These are phyloP conservation scores for Sparus aurata DNA, from an alignment of 2,797 vertebrate species.

Conservation along the genomic window DNA sequence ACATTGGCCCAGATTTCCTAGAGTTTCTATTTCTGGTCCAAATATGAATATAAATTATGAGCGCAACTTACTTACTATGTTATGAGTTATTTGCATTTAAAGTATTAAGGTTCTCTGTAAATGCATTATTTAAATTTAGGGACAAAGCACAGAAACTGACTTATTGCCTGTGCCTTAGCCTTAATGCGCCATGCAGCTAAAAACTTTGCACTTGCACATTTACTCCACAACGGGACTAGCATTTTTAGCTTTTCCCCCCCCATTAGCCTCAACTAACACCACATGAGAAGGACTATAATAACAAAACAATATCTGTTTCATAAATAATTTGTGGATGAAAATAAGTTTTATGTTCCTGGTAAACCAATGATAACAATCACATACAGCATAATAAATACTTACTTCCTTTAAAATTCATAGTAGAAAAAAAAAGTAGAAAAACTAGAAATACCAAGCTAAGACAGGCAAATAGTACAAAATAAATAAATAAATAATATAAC, in stretches of 20 bases:
- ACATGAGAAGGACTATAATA: neutral
- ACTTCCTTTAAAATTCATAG: neutral
- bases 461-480: neutral
- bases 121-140: neutral
- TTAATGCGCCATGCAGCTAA: slow-evolving; percentile 4
- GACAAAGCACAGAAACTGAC: slow-evolving; percentile 1
- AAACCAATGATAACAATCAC: neutral
- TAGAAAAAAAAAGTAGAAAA: too few species aligned
- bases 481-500: too few species aligned
- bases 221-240: neutral
- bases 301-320: neutral
- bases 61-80: neutral
- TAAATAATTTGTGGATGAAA: neutral
- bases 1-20: neutral
- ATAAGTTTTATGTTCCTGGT: neutral
- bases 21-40: neutral
- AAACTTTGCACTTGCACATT: slow-evolving; percentile 8
- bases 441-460: neutral
- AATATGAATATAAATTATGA: neutral
- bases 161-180: neutral
- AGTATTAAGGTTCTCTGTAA: neutral
- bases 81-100: neutral
- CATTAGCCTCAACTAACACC: neutral
- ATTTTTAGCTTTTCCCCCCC: neutral
- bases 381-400: neutral